phyloP scores from a whole-genome alignment of 1,140 invertebrate genomes.

The Lordiphosa mommai region DNA sequence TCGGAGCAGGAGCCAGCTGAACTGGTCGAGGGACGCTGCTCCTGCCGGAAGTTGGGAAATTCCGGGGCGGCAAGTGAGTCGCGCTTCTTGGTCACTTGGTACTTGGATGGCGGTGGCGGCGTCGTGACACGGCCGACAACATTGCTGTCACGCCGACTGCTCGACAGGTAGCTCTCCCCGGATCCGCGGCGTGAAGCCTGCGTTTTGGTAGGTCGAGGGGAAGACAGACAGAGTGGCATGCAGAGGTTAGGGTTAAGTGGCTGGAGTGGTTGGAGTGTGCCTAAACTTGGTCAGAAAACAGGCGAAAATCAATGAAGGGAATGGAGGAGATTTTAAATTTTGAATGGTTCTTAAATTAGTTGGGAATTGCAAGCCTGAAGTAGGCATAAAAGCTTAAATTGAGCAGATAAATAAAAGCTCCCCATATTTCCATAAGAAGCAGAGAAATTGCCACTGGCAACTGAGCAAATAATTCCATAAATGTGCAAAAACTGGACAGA shows the following conservation, averaged over 20 bases:
- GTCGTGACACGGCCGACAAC: constrained; percentile 79
- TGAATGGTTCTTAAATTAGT: too few species aligned
- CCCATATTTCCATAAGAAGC: too few species aligned
- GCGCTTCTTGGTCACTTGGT: constrained; percentile 84
- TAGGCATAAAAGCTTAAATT: too few species aligned
- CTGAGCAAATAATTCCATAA: too few species aligned
- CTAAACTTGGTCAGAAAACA: neutral
- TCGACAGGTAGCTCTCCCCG: constrained; percentile 83
- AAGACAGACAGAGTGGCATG: constrained; percentile 26
- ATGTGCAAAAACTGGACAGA: too few species aligned
- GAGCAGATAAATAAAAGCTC: too few species aligned
- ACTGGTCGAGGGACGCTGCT: constrained; percentile 89
- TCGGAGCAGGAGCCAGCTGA: constrained; percentile 86
- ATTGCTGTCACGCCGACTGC: constrained; percentile 84
- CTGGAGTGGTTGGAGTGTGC: neutral
- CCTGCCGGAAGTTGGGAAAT: constrained; percentile 81
- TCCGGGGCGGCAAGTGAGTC: constrained; percentile 82
- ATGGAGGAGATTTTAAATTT: too few species aligned
- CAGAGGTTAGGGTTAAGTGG: constrained; percentile 18
- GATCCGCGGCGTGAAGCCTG: constrained; percentile 82
- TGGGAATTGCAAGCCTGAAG: too few species aligned
- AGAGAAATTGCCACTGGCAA: too few species aligned
- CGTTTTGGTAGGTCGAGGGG: neutral
- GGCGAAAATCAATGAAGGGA: too few species aligned
- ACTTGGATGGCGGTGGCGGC: constrained; percentile 82